Conservation (phyloP, 1,140 invertebrate genomes). For the Sarcophaga peregrina region DNA sequence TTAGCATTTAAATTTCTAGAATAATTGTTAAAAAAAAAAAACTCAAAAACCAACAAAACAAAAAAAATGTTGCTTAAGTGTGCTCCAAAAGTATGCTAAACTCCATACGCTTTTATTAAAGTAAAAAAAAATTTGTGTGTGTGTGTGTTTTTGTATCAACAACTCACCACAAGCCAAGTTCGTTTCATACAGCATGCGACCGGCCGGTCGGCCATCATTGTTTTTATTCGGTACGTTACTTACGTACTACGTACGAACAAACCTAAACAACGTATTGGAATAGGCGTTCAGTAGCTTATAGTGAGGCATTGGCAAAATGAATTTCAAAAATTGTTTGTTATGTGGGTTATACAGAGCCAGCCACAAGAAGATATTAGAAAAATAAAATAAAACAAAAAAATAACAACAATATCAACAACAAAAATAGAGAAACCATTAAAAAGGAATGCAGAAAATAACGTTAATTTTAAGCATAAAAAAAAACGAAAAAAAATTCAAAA, state of each 20-base stretch:
- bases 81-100: too few relatives aligned
- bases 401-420: not conserved
- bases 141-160: too few relatives aligned
- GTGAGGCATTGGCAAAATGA: not conserved
- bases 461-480: not conserved
- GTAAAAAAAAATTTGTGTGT: too few relatives aligned
- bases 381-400: not conserved
- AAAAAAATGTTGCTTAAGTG: too few relatives aligned
- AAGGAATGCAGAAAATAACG: not conserved
- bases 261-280: conserved; percentile 37
- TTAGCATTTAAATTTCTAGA: too few relatives aligned
- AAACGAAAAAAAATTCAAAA: too few relatives aligned
- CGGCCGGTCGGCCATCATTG: not conserved
- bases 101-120: too few relatives aligned
- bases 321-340: not conserved
- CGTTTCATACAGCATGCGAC: not conserved
- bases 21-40: too few relatives aligned
- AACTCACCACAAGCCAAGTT: not conserved
- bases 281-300: not conserved
- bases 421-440: not conserved
- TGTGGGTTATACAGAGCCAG: conserved; percentile 6
- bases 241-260: conserved; percentile 31
- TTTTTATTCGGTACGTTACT: not conserved
- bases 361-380: not conserved
- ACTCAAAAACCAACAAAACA: too few relatives aligned